Base-by-base conservation (phyloP, 2,888 invertebrate genomes). In the Lobophora halterata region DNA sequence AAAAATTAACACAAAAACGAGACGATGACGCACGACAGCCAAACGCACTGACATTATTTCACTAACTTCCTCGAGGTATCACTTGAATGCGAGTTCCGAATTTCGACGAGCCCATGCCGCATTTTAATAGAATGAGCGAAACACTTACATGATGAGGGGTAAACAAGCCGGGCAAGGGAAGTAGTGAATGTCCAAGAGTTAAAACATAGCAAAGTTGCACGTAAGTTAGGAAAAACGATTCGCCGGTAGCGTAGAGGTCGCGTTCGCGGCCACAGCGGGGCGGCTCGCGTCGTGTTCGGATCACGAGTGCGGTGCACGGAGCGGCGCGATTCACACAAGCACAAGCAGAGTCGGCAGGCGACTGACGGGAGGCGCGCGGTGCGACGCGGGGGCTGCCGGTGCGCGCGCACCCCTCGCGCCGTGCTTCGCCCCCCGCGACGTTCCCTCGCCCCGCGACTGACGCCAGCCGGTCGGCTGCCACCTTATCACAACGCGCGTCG, bases 161-260 rank as follows among this genome's bases (percentile, higher is more conserved):
- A 85, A 86, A 86, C 80, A 80, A 87, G 87, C 85, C 78, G 75
- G 86, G 79, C 83, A 82, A 82, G 79, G 86, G 73, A n/a, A 76
- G 77, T 71, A 33, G 74, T 66, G 71, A 67, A 73, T 66, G 82
- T 85, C 79, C 85, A 66, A 78, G 79, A 83, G 73, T 82, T 82
- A 85, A 77, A 80, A 82, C 79, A 86, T 79, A 81, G 78, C 74
- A 76, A n/a, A 82, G 77, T 80, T 79, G 79, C 80, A 83, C 80
- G 72, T 76, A 83, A 85, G 81, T 82, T 77, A 75, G 73, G 73
- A 77, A 76, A n/a, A 82, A 82, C 75, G 78, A 63, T 76, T 86
- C 77, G 89, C 85, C 88, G 88, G 89, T 88, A 88, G 86, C 81
- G 79, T 75, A 88, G 87, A 89, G 81, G 86, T 89, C 88, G 88